Evolutionary conservation across 2,113 vertebrate species (phyloP).

Genomic region (Struthio camelus): DNA sequence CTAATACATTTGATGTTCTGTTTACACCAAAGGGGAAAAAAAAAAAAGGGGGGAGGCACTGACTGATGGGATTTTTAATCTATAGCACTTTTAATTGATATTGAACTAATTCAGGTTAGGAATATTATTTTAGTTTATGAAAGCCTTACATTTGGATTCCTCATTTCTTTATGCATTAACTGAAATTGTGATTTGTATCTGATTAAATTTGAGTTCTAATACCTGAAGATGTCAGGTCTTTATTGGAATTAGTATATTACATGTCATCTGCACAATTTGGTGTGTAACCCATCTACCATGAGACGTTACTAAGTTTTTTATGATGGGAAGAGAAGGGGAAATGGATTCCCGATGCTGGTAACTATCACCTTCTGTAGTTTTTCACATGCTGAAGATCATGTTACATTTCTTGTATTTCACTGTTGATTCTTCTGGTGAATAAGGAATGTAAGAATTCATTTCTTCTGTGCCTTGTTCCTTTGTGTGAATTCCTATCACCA

Average conservation of each 20-base stretch:
- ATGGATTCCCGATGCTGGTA: not conserved
- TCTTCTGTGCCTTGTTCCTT: not conserved
- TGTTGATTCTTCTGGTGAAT: not conserved
- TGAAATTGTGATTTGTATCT: not conserved
- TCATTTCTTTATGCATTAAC: not conserved
- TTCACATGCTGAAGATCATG: not conserved
- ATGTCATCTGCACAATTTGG: not conserved
- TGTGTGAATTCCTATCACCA: not conserved
- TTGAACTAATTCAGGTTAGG: not conserved
- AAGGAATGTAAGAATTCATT: not conserved
- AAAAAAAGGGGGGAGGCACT: not conserved
- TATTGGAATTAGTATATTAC: not conserved
- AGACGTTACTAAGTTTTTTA: not conserved
- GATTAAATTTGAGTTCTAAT: not conserved
- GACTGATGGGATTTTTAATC: no score
- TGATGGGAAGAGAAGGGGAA: not conserved
- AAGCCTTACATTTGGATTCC: not conserved
- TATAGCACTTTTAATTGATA: not conserved
- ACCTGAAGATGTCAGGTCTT: not conserved
- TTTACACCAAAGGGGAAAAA: not conserved
- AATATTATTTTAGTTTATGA: not conserved
- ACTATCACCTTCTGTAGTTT: not conserved
- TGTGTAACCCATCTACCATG: not conserved
- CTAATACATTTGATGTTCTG: not conserved
- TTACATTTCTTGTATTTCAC: not conserved